phyloP scores from a whole-genome alignment of 2,888 invertebrate species.

The Coleophora flavipennella region DNA sequence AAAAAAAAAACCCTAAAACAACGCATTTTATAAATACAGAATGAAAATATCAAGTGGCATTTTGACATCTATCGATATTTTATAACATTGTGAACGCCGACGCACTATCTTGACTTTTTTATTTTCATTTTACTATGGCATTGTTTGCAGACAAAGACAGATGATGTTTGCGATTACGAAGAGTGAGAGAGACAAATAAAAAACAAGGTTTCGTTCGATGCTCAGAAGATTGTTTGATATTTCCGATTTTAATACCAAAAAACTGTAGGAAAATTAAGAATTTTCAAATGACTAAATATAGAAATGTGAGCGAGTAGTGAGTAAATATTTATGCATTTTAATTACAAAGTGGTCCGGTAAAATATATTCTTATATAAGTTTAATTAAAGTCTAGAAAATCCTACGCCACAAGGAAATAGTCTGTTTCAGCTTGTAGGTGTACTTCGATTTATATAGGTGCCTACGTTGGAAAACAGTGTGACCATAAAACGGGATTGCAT shows the following conservation, averaged over 20 bases:
- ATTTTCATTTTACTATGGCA: conserved; percentile 62
- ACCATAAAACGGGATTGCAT: conserved; percentile 18
- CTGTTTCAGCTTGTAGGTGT: conserved; percentile 45
- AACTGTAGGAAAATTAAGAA: too few relatives aligned
- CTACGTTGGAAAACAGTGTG: conserved; percentile 30
- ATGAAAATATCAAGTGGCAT: conserved; percentile 7
- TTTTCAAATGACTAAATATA: too few relatives aligned
- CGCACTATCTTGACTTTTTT: conserved; percentile 26
- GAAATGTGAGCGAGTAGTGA: too few relatives aligned
- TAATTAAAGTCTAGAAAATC: too few relatives aligned
- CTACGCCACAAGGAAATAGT: conserved; percentile 37
- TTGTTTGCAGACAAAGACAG: conserved; percentile 64
- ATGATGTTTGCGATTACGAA: conserved; percentile 19
- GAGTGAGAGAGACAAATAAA: conserved; percentile 31
- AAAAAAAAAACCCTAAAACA: too few relatives aligned
- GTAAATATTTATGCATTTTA: too few relatives aligned
- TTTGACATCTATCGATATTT: conserved; percentile 11
- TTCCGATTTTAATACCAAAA: too few relatives aligned
- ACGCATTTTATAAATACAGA: conserved; percentile 13
- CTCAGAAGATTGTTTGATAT: too few relatives aligned
- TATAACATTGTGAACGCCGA: conserved; percentile 9
- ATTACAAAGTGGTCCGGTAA: too few relatives aligned
- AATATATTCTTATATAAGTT: too few relatives aligned
- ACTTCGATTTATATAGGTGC: conserved; percentile 14
- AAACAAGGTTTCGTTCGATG: too few relatives aligned